A percentile compares a stretch with the other conserved stretches of the same genome.
Evolutionary conservation across 2,113 vertebrate genomes (phyloP).

Genomic region (Pitta sordida): DNA sequence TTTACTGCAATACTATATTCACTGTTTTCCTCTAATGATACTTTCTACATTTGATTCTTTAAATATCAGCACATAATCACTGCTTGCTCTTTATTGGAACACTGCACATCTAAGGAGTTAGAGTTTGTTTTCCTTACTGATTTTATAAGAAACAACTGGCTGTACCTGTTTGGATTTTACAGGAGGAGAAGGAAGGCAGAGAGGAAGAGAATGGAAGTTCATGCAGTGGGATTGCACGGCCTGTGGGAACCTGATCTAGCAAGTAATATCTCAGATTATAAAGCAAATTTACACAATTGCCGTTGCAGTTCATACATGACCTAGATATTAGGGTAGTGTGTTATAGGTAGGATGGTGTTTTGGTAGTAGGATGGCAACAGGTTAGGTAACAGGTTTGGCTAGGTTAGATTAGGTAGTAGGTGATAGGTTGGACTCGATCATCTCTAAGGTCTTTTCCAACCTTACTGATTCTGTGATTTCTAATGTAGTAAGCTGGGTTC

Average conservation of each 20-base stretch:
- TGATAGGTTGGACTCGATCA: too few relatives aligned
- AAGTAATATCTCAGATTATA: background rate
- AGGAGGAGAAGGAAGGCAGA: background rate
- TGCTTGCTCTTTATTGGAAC: background rate
- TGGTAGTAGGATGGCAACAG: too few relatives aligned
- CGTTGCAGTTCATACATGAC: background rate
- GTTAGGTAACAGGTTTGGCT: too few relatives aligned
- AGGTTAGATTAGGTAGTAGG: too few relatives aligned
- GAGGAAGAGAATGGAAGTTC: background rate
- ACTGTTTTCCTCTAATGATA: background rate
- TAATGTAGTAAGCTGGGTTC: background rate
- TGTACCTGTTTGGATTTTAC: background rate
- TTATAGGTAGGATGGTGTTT: too few relatives aligned
- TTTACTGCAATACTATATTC: background rate
- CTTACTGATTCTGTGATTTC: too few relatives aligned
- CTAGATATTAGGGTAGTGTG: too few relatives aligned
- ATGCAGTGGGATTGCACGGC: background rate
- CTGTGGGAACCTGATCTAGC: background rate
- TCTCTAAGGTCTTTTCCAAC: too few relatives aligned
- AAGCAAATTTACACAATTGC: background rate
- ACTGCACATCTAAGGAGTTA: background rate
- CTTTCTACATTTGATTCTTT: background rate
- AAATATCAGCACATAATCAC: background rate
- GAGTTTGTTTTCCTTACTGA: background rate
- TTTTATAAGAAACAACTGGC: background rate